Evolutionary conservation across 2,888 invertebrate species (phyloP), one percentile per base, ranked within the genome.

Genomic region (Gymnocheta viridis): DNA sequence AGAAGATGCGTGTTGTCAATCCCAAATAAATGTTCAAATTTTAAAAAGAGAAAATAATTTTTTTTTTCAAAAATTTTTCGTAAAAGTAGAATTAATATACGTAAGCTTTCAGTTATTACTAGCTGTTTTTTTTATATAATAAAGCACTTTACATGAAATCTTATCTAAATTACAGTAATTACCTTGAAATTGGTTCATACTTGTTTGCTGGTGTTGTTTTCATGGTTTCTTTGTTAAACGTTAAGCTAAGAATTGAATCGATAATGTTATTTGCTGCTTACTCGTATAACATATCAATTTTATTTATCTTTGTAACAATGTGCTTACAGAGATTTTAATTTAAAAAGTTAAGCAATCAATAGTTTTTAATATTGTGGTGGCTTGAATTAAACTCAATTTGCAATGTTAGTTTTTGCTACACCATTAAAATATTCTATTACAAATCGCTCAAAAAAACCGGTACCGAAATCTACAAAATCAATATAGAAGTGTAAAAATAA

Each of bases 111-210:
- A 56, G 41, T 24, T 27, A 64, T 64, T 51, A 44, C n/a, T n/a
- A 70, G 47, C 22, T 14, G 9, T 32, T n/a, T 0, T 7, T 24
- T 35, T 27, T 41, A 22, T 49, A 27, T 54, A 24, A 2, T 12
- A 62, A 56, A 58, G 38, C 19, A n/a, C 12, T 7, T 22, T 14
- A 10, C 24, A 67, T 27, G 24, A 35, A 49, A 24, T 22, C 47
- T 79, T 47, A 64, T 44, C 54, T 44, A 6, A 70, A 79, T 79
- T 64, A 72, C 62, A 22, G 35, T 79, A 72, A 79, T 79, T 79
- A 72, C 79, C 70, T 79, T 79, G 79, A 79, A 64, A 79, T 41
- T 70, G 24, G 24, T 19, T 64, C 27, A 79, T 54, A 22, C 7
- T 29, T 19, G 14, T 41, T 19, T 56, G 29, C n/a, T 56, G 9